Evolutionary conservation across 1,140 invertebrate species (phyloP).

Genomic region (Meloidogyne chitwoodi): DNA sequence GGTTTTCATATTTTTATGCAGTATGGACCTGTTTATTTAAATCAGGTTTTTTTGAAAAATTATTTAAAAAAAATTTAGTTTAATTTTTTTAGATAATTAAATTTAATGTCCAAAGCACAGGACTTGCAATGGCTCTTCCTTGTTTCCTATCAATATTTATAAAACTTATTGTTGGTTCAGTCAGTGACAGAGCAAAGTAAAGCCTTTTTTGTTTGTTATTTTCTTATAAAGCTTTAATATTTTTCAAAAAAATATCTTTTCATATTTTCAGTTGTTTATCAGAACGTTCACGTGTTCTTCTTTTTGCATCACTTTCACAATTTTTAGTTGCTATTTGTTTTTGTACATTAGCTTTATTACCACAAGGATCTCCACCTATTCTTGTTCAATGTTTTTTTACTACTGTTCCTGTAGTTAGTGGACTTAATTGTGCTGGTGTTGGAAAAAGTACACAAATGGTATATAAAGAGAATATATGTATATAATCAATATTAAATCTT

Average conservation of each 20-base stretch:
- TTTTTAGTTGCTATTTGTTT: constrained; percentile 49
- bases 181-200: constrained; percentile 30
- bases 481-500: not conserved
- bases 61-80: not conserved
- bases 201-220: constrained; percentile 18
- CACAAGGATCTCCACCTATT: constrained; percentile 19
- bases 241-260: constrained; percentile 12
- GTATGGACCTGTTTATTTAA: constrained; percentile 53
- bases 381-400: constrained; percentile 46
- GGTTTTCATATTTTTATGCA: constrained; percentile 48
- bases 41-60: constrained; percentile 46
- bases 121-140: constrained; percentile 43
- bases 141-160: constrained; percentile 31
- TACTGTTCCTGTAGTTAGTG: constrained; percentile 35
- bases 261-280: constrained; percentile 6
- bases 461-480: not conserved
- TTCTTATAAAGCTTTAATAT: constrained; percentile 28
- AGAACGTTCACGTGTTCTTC: constrained; percentile 5
- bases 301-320: constrained; percentile 41
- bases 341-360: constrained; percentile 41
- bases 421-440: constrained; percentile 43
- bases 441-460: constrained; percentile 42
- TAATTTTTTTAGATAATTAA: constrained; percentile 20
- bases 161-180: constrained; percentile 44
- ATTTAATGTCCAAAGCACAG: constrained; percentile 44